Base-by-base conservation (phyloP, 2,888 invertebrate species). In the Poecilus cupreus region DNA sequence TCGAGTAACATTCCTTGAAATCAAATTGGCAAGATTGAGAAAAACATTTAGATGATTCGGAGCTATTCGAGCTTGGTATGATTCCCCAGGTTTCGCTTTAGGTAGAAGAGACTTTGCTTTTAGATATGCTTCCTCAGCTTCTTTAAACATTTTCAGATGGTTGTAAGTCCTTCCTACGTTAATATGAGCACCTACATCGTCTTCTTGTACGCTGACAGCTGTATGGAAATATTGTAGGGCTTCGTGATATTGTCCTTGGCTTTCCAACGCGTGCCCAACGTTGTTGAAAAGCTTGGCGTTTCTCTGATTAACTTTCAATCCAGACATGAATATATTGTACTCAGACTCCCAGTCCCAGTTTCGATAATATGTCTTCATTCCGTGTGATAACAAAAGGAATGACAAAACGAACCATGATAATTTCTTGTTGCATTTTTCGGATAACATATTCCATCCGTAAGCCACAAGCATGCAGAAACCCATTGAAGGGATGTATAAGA, bases 261-360 rank as follows among this genome's bases (percentile, higher is more conserved):
- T 95, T 90, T 98, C 98, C 84, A 98, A 90, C 0, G 98, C 97
- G 89, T 98, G 98, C 0, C 98, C 98, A 1, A 98, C 98, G 89
- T 98, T 98, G 90, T 98, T 98, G 90, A 96, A 98, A 22, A 98
- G 91, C 89, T 98, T 98, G 22, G 98, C 98, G 90, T 98, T 98
- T 84, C 94, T 93, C 85, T 94, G 94, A 88, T 97, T 98, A 64
- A 97, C 94, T 86, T 91, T 91, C 77, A 98, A 90, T 11, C 98
- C 98, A 2, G 98, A 96, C 92, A 96, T 96, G 90, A 98, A 98
- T 87, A 98, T 94, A 20, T 96, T 94, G 88, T 98, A 97, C 89
- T 98, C 98, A 84, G 95, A 94, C 88, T 94, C 93, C 97, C 97
- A 98, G 89, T 98, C 98, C 91, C 94, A 94, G 90, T 98, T 98